phyloP scores from a whole-genome alignment of 2,888 invertebrate species.

The Oasisia sp. region DNA sequence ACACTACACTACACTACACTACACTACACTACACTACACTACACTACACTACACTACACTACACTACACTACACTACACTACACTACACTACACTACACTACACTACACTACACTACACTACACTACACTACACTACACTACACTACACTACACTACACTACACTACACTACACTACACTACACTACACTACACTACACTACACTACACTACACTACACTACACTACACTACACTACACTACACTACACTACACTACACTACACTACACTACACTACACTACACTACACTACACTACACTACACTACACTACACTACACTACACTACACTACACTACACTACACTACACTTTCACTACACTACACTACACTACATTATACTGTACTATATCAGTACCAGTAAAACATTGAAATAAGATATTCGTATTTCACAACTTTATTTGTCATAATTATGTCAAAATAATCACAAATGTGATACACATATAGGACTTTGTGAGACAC shows the following conservation, averaged over 20 bases:
- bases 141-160: slow-evolving; percentile 38
- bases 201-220: slow-evolving; percentile 34
- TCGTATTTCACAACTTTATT: no score
- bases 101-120: slow-evolving; percentile 35
- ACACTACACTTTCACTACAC: no score
- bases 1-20: no score
- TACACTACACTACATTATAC: no score
- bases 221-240: slow-evolving; percentile 39
- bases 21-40: no score
- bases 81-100: slow-evolving; percentile 38
- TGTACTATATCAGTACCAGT: neutral
- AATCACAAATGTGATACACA: neutral
- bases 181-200: slow-evolving; percentile 35
- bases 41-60: no score
- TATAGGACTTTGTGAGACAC: neutral
- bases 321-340: slow-evolving; percentile 36
- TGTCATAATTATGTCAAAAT: no score
- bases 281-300: slow-evolving; percentile 40
- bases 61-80: slow-evolving; percentile 19
- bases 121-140: slow-evolving; percentile 38
- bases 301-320: slow-evolving; percentile 41
- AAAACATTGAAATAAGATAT: no score
- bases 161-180: slow-evolving; percentile 37
- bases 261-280: slow-evolving; percentile 38
- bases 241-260: slow-evolving; percentile 38